Evolutionary conservation across 2,888 invertebrate species (phyloP).

Genomic region (Furcula furcula): DNA sequence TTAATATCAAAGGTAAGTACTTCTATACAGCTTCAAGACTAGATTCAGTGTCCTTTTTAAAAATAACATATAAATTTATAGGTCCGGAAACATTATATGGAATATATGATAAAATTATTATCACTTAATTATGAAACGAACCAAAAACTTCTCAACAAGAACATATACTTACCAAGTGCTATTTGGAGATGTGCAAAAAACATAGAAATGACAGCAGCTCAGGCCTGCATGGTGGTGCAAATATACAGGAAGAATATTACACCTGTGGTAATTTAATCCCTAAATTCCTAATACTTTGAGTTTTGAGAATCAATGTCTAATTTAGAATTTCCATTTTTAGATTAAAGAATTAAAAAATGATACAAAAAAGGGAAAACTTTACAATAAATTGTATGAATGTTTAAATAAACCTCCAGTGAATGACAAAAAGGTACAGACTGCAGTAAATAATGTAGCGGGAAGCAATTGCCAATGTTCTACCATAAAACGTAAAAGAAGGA

Average conservation of each 20-base stretch:
- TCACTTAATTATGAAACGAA: conserved; percentile 67
- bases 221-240: conserved; percentile 68
- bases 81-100: conserved; percentile 76
- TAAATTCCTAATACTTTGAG: too few species aligned
- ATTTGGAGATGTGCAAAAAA: conserved; percentile 73
- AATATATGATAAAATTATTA: conserved; percentile 63
- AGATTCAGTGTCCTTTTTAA: too few species aligned
- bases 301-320: too few species aligned
- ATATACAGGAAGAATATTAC: conserved; percentile 66
- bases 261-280: conserved; percentile 43
- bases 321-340: too few species aligned
- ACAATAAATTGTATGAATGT: conserved; percentile 57
- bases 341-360: conserved; percentile 62
- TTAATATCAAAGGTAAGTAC: conserved; percentile 69
- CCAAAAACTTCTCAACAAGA: conserved; percentile 61
- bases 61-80: too few species aligned
- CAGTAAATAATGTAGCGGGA: conserved; percentile 25
- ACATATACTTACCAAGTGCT: conserved; percentile 68
- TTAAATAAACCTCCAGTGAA: conserved; percentile 53
- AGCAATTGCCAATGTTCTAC: conserved; percentile 53
- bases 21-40: too few species aligned
- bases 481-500: conserved; percentile 44
- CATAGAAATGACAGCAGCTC: conserved; percentile 68
- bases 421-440: conserved; percentile 59
- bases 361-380: conserved; percentile 58